Conservation (phyloP, 2,888 invertebrate genomes). For the Strigamia maritima region DNA sequence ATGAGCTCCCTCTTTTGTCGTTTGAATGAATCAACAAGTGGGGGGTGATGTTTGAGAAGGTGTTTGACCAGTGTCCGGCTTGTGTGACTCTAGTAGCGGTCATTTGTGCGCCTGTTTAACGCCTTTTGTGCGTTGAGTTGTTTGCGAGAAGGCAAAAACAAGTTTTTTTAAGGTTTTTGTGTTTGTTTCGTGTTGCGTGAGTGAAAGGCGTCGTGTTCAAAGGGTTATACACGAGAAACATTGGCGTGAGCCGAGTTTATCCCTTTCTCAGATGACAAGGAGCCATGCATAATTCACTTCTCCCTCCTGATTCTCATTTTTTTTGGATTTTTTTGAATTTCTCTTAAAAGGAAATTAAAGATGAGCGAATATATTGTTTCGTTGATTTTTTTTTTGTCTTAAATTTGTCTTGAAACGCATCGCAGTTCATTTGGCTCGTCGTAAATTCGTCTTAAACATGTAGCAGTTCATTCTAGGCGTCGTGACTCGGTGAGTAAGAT, state of each 20-base stretch:
- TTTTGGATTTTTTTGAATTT: neutral
- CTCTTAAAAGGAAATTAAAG: neutral
- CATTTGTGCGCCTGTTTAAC: neutral
- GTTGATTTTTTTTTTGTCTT: no score
- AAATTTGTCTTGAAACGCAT: no score
- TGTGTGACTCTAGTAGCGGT: neutral
- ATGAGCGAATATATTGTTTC: neutral
- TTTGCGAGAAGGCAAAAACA: neutral
- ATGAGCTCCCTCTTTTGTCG: neutral
- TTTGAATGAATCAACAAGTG: slow-evolving; percentile 13
- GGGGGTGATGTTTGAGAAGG: neutral
- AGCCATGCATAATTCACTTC: slow-evolving; percentile 19
- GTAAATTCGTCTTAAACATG: no score
- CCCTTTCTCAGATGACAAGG: slow-evolving; percentile 22
- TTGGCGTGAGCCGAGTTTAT: slow-evolving; percentile 23
- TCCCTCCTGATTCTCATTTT: neutral
- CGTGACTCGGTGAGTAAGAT: no score
- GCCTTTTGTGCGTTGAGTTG: neutral
- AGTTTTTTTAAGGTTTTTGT: neutral
- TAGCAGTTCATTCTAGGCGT: no score
- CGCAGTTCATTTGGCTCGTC: no score
- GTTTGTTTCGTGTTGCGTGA: slow-evolving; percentile 12
- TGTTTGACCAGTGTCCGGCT: slow-evolving; percentile 26
- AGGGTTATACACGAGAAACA: slow-evolving; percentile 8
- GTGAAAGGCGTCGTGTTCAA: slow-evolving; percentile 24